phyloP scores from a whole-genome alignment of 1,140 invertebrate species.

The Ooceraea biroi region DNA sequence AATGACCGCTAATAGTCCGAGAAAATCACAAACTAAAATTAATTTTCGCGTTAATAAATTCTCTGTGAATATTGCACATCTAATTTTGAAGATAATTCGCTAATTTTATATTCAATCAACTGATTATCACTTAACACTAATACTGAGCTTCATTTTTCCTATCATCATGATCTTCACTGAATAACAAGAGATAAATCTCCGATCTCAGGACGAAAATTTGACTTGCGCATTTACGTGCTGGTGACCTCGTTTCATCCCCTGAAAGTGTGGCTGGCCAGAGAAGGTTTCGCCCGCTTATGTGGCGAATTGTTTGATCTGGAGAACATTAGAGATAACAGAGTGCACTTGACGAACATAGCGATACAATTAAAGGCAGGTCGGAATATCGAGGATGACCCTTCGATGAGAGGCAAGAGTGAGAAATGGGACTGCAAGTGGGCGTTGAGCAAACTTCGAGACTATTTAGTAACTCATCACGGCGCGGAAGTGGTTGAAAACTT shows the following conservation, averaged over 20 bases:
- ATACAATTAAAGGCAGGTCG: conserved; percentile 84
- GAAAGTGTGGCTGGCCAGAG: conserved; percentile 88
- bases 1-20: no score
- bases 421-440: conserved; percentile 83
- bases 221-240: conserved; percentile 81
- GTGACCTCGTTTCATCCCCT: conserved; percentile 87
- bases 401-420: conserved; percentile 6
- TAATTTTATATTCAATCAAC: no score
- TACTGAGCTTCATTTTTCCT: not conserved
- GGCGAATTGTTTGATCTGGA: conserved; percentile 87
- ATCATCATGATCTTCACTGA: no score
- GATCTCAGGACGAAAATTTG: conserved; percentile 85
- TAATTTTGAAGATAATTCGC: no score
- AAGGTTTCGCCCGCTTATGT: conserved; percentile 89
- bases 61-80: no score
- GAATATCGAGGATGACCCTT: conserved; percentile 13
- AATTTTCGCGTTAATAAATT: no score
- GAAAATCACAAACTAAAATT: no score
- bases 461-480: conserved; percentile 82
- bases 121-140: no score
- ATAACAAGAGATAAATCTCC: not conserved
- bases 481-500: conserved; percentile 84
- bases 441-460: conserved; percentile 81
- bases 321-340: conserved; percentile 82
- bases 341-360: conserved; percentile 89